These are phyloP conservation scores for Alloplasta piceator DNA, from an alignment of 2,888 invertebrate species.

Conservation along the genomic window DNA sequence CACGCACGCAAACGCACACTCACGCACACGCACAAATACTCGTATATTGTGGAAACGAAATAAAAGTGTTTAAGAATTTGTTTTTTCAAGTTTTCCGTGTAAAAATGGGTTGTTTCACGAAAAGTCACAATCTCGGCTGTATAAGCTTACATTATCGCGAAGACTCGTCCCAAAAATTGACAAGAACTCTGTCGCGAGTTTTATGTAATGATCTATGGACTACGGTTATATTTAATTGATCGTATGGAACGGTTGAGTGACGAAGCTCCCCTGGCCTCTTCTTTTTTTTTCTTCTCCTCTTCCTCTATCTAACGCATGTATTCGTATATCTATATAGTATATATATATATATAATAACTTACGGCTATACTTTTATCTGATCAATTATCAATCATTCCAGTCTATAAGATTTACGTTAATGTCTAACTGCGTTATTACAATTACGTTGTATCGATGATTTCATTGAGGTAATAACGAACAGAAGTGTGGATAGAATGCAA, in stretches of 20 bases:
- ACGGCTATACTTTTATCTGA: conserved; percentile 43
- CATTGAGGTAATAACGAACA: conserved; percentile 39
- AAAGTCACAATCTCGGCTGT: conserved; percentile 60
- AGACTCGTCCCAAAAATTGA: conserved; percentile 61
- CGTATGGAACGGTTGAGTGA: conserved; percentile 77
- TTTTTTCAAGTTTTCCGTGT: conserved; percentile 39
- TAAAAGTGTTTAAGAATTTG: conserved; percentile 19
- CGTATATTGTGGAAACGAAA: conserved; percentile 8
- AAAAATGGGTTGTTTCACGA: conserved; percentile 51
- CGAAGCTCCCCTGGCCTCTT: conserved; percentile 61
- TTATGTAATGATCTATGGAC: conserved; percentile 43
- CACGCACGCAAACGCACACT: conserved; percentile 14
- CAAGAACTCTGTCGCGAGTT: conserved; percentile 59
- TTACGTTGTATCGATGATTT: conserved; percentile 67
- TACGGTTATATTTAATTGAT: conserved; percentile 77
- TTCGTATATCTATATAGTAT: conserved; percentile 26
- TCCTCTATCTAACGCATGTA: conserved; percentile 22
- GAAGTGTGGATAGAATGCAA: conserved; percentile 1
- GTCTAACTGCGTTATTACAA: conserved; percentile 64
- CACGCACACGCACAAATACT: conserved; percentile 17
- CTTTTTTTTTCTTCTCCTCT: conserved; percentile 31
- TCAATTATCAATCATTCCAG: conserved; percentile 65
- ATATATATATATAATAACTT: conserved; percentile 45
- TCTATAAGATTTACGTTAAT: conserved; percentile 66
- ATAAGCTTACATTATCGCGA: conserved; percentile 57